Percentiles rank a stretch among this genome's conserved stretches.
phyloP scores from a whole-genome alignment of 2,797 vertebrate genomes.

The Spea hammondii region DNA sequence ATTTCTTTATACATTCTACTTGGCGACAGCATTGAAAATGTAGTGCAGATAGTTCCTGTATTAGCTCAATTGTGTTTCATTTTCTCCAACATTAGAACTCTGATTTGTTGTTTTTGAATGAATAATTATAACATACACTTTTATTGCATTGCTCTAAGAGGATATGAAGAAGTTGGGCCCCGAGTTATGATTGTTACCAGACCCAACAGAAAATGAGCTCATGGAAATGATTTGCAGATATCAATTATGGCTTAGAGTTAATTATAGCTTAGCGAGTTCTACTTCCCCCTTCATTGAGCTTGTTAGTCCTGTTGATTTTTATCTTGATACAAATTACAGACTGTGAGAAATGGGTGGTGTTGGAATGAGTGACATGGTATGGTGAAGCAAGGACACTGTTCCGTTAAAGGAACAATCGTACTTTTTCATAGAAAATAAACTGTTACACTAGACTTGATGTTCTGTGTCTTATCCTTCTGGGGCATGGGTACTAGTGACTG shows the following conservation, averaged over 20 bases:
- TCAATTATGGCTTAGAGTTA: constrained; percentile 47
- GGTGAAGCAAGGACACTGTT: background rate
- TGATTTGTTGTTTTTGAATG: constrained; percentile 14
- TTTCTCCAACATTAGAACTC: constrained; percentile 13
- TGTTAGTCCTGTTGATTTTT: constrained; percentile 17
- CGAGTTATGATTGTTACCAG: constrained; percentile 46
- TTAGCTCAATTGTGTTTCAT: constrained; percentile 28
- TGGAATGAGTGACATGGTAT: background rate
- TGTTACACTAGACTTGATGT: too few relatives aligned
- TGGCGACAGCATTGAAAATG: background rate
- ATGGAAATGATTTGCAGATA: constrained; percentile 42
- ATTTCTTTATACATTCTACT: background rate
- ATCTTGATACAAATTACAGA: constrained; percentile 20
- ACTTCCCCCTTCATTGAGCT: constrained; percentile 36
- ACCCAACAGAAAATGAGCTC: constrained; percentile 41
- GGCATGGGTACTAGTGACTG: too few relatives aligned
- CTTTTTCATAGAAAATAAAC: too few relatives aligned
- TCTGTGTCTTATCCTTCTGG: too few relatives aligned
- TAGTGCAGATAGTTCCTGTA: background rate
- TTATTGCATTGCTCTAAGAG: constrained; percentile 32
- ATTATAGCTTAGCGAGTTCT: constrained; percentile 40
- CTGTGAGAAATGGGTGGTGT: constrained; percentile 12
- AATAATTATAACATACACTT: constrained; percentile 42
- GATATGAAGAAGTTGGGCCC: constrained; percentile 36
- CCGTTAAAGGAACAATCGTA: too few relatives aligned